A percentile compares a stretch with the other conserved stretches of the same genome.
Evolutionary conservation across 2,888 invertebrate species (phyloP).

Genomic region (Macrophya alboannulata): DNA sequence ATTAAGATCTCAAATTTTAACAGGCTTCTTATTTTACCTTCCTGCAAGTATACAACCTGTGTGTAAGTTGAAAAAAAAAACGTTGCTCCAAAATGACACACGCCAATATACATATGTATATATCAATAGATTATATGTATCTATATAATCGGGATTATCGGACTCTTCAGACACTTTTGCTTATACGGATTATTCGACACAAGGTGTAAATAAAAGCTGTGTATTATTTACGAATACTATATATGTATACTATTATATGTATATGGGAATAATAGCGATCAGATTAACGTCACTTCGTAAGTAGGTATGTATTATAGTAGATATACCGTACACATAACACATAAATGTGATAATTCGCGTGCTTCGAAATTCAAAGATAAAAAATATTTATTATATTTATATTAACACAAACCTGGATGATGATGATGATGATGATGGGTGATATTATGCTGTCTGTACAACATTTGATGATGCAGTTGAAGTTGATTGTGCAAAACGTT

Average conservation of each 20-base stretch:
- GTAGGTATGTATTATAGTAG: too few relatives aligned
- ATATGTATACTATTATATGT: too few relatives aligned
- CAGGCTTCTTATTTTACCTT: too few relatives aligned
- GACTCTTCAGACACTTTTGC: not conserved
- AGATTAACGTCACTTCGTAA: not conserved
- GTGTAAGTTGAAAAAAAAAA: too few relatives aligned
- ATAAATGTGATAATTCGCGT: too few relatives aligned
- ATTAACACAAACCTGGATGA: constrained; percentile 45
- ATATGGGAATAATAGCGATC: not conserved
- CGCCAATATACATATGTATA: too few relatives aligned
- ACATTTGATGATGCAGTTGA: constrained; percentile 66
- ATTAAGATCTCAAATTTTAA: too few relatives aligned
- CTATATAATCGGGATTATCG: not conserved
- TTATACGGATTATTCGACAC: constrained; percentile 12
- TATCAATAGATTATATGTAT: not conserved
- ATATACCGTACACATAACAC: not conserved
- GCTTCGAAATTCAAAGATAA: too few relatives aligned
- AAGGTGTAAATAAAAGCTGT: not conserved
- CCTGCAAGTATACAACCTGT: too few relatives aligned
- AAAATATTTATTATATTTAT: not conserved
- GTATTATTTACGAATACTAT: not conserved
- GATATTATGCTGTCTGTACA: constrained; percentile 68
- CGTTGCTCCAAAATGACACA: too few relatives aligned
- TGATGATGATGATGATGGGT: constrained; percentile 62
- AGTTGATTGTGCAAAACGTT: constrained; percentile 57